Base-by-base conservation (phyloP, 2,888 invertebrate genomes). In the Galerucella nymphaeae region DNA sequence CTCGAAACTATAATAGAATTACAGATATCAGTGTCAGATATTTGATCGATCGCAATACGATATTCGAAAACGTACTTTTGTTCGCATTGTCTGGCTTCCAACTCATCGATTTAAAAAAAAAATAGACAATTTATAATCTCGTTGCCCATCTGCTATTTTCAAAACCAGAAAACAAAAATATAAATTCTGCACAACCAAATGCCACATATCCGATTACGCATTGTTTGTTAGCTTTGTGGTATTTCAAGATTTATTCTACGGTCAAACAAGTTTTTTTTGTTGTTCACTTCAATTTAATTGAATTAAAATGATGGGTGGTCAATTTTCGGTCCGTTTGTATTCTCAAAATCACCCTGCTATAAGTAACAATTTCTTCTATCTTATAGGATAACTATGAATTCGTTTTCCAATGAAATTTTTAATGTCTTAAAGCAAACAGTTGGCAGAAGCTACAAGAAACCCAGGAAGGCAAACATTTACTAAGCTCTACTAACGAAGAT, bases 41-140 rank as follows among this genome's bases (percentile, higher is more conserved):
- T 77, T 78, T 82, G 82, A 82, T 82, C 78, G 82, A 82, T 82
- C 70, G 80, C 76, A 78, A 80, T 74, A 68, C 75, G 80, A 81
- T 81, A 79, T 79, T 80, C 71, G 67, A 73, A 66, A 70, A 73
- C 74, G 74, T 61, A 62, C 71, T 73, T 73, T 75, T 76, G 75
- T 76, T 74, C 74, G 73, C 63, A 73, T 75, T 74, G 75, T 76
- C 53, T 50, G 68, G 64, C 59, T 59, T 75, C 73, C 72, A 74
- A 74, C 75, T 74, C 75, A 74, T 72, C 74, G 71, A 74, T 75
- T 75, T 70, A 72, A 74, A 74, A 70, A 74, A 74, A 70, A 64
- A 45, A 64, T 45, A 76, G 77, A 75, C 77, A 77, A 74, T 75
- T 71, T 72, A 70, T 70, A 71, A 77, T 75, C 75, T 59, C 65